Conservation (phyloP, 2,797 vertebrate genomes). For the Paedocypris micromegethes region DNA sequence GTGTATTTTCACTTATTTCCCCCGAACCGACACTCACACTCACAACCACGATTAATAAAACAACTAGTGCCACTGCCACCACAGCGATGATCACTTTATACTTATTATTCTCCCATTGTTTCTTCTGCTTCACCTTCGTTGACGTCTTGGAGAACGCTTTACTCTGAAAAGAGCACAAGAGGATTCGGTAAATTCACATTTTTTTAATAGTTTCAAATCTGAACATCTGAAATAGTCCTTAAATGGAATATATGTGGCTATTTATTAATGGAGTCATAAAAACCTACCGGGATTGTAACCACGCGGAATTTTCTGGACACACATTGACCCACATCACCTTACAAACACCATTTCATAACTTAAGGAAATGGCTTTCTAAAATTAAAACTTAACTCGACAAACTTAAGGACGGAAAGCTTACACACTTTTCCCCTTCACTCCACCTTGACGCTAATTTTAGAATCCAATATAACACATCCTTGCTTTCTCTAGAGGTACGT, state of each 20-base stretch:
- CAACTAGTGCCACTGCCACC: conserved; percentile 19
- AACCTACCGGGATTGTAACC: conserved; percentile 54
- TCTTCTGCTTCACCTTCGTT: conserved; percentile 62
- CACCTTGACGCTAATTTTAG: conserved; percentile 67
- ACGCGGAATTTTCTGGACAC: conserved; percentile 49
- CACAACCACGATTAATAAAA: conserved; percentile 46
- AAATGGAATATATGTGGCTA: too few species aligned
- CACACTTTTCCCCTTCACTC: conserved; percentile 65
- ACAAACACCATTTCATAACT: conserved; percentile 63
- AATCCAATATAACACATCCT: conserved; percentile 59
- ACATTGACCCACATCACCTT: conserved; percentile 50
- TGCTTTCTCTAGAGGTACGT: conserved; percentile 35
- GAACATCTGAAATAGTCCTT: too few species aligned
- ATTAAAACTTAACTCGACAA: conserved; percentile 71
- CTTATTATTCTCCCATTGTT: conserved; percentile 60
- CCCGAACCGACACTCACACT: background rate
- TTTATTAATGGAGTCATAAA: too few species aligned
- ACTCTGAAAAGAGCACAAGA: conserved; percentile 51
- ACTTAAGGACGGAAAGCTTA: conserved; percentile 75
- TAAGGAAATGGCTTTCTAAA: conserved; percentile 76
- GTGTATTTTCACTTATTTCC: background rate
- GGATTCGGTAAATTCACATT: too few species aligned
- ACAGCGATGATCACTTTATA: conserved; percentile 54
- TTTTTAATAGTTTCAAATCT: too few species aligned
- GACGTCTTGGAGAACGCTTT: conserved; percentile 63